Conservation (phyloP, 2,888 invertebrate genomes). For the Aricia artaxerxes region DNA sequence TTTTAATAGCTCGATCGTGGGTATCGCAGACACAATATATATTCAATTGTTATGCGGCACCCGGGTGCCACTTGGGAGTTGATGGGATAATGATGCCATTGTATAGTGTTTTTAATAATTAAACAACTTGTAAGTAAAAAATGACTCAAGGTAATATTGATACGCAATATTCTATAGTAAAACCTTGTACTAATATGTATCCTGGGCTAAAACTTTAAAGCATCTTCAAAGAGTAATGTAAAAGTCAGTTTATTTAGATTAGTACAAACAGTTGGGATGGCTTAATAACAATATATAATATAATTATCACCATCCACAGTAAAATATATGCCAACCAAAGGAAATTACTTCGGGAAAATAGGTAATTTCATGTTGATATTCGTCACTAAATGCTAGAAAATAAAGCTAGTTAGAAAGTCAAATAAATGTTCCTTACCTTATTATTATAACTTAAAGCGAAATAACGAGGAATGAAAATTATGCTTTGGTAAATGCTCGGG, state of each 20-base stretch:
- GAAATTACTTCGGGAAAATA: background rate
- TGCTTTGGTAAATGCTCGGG: conserved; percentile 17
- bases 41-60: too few relatives aligned
- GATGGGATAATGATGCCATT: too few relatives aligned
- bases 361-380: background rate
- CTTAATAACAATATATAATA: background rate
- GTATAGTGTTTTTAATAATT: too few relatives aligned
- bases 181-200: too few relatives aligned
- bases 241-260: background rate
- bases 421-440: background rate
- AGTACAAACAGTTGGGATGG: background rate
- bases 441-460: background rate
- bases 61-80: too few relatives aligned
- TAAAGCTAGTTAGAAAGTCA: background rate
- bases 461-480: background rate
- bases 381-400: background rate
- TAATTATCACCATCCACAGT: background rate
- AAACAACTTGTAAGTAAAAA: too few relatives aligned
- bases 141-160: too few relatives aligned
- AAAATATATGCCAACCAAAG: background rate
- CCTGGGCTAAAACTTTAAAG: background rate
- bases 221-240: background rate
- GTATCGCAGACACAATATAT: too few relatives aligned
- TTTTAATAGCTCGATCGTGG: too few relatives aligned
- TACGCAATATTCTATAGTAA: too few relatives aligned